Evolutionary conservation across 2,113 vertebrate genomes (phyloP).

Genomic region (Nyctereutes procyonoides): DNA sequence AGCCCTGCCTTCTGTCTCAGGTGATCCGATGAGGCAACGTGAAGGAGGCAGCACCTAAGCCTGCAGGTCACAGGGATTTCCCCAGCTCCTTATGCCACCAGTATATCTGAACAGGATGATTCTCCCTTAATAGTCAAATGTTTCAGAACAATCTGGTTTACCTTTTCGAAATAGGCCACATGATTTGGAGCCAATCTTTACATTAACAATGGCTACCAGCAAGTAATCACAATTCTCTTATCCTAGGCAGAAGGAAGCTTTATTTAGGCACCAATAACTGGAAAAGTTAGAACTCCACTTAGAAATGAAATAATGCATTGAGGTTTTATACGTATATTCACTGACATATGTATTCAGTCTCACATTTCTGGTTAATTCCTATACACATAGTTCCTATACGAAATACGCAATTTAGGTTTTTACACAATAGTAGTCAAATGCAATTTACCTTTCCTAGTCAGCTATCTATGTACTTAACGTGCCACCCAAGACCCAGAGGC

Average conservation of each 20-base stretch:
- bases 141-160: constrained; percentile 19
- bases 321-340: neutral
- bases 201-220: neutral
- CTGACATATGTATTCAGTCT: neutral
- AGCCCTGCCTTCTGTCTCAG: neutral
- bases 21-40: neutral
- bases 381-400: neutral
- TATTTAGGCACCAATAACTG: neutral
- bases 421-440: neutral
- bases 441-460: neutral
- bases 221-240: neutral
- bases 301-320: constrained; percentile 26
- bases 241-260: neutral
- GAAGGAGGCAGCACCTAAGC: neutral
- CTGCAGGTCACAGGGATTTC: neutral
- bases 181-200: neutral
- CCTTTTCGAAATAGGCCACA: neutral
- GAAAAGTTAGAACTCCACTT: neutral
- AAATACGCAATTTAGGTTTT: constrained; percentile 54
- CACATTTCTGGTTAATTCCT: neutral
- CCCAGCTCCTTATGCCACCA: neutral
- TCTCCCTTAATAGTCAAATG: neutral
- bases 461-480: neutral
- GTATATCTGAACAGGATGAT: neutral
- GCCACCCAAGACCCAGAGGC: neutral